phyloP scores from a whole-genome alignment of 2,797 vertebrate species.

The Acipenser transmontanus region DNA sequence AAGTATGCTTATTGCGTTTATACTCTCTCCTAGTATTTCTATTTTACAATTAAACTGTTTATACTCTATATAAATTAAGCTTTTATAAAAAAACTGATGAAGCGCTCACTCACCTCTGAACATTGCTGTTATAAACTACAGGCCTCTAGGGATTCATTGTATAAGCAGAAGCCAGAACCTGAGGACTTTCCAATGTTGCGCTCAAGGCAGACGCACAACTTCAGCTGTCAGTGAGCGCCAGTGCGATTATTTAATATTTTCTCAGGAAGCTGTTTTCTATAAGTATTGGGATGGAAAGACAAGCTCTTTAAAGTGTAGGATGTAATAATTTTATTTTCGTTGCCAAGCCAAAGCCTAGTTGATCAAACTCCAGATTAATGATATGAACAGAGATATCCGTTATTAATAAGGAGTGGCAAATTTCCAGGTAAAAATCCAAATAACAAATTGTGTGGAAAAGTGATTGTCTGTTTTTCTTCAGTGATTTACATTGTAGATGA shows the following conservation, averaged over 20 bases:
- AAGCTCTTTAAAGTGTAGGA: background rate
- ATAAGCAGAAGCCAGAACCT: background rate
- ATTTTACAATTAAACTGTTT: background rate
- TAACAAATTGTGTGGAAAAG: too few relatives aligned
- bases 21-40: background rate
- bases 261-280: background rate
- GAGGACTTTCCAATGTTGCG: background rate
- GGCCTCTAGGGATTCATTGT: background rate
- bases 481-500: too few relatives aligned
- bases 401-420: background rate
- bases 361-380: background rate
- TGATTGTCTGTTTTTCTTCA: too few relatives aligned
- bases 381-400: background rate
- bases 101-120: background rate
- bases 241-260: background rate
- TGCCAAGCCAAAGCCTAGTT: background rate
- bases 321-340: background rate
- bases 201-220: background rate
- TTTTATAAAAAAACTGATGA: background rate
- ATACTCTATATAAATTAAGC: background rate
- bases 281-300: conserved; percentile 1
- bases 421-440: background rate
- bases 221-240: background rate
- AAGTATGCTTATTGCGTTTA: too few relatives aligned
- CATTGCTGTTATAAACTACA: background rate